Conservation (phyloP, 2,113 vertebrate genomes). For the Ophthalmolycus amberensis region DNA sequence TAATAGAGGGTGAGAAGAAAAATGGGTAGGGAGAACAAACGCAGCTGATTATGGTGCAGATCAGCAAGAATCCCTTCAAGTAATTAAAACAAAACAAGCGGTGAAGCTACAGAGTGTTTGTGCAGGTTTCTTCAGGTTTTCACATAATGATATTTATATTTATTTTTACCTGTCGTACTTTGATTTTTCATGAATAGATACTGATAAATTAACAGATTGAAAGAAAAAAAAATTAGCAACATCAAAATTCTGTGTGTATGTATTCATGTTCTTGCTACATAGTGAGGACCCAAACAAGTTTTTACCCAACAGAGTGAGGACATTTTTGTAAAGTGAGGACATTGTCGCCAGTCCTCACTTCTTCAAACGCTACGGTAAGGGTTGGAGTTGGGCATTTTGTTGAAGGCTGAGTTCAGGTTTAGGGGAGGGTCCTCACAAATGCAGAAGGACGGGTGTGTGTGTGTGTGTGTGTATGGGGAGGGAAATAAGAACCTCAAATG, state of each 20-base stretch:
- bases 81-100: slow-evolving; percentile 26
- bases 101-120: slow-evolving; percentile 12
- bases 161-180: slow-evolving; percentile 19
- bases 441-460: background rate
- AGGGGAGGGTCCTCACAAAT: background rate
- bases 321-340: background rate
- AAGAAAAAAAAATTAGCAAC: background rate
- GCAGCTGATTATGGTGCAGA: slow-evolving; percentile 32
- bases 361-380: background rate
- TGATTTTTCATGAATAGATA: background rate
- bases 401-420: background rate
- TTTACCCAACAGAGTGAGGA: background rate
- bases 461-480: background rate
- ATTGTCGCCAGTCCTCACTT: background rate
- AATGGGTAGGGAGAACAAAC: background rate
- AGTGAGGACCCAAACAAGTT: background rate
- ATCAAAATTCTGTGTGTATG: background rate
- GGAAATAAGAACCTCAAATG: background rate
- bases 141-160: background rate
- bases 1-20: slow-evolving; percentile 10
- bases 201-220: background rate
- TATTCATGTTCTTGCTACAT: background rate
- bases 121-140: slow-evolving; percentile 2
- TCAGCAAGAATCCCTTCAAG: slow-evolving; percentile 22
- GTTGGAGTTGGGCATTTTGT: background rate